Evolutionary conservation across 35 echinoderm and acorn worm species (phyloP).

Genomic region (Ophiothrix spiculata): DNA sequence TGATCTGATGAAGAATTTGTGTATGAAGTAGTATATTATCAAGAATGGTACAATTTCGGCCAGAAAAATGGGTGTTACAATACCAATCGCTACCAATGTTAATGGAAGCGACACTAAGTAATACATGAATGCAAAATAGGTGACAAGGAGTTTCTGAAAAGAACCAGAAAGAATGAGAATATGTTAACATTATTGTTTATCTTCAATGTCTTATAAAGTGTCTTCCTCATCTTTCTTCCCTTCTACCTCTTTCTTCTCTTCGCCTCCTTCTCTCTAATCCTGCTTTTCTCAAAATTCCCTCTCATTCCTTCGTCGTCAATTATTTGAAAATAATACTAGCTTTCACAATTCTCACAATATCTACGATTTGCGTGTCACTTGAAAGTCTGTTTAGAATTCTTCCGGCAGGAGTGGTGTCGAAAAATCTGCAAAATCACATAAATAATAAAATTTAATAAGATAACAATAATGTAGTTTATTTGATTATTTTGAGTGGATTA

Average conservation of each 20-base stretch:
- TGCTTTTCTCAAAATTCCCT: background rate
- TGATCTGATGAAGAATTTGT: slow-evolving; percentile 63
- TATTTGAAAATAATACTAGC: no score
- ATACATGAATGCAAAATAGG: slow-evolving; percentile 31
- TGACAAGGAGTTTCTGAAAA: slow-evolving; percentile 43
- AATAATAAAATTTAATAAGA: no score
- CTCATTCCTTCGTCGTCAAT: no score
- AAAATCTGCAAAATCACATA: slow-evolving; percentile 52
- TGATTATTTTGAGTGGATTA: no score
- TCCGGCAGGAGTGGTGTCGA: slow-evolving; percentile 69
- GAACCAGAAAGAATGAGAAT: background rate
- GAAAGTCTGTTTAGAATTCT: slow-evolving; percentile 66
- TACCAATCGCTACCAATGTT: slow-evolving; percentile 45
- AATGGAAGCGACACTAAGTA: slow-evolving; percentile 20
- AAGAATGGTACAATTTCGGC: slow-evolving; percentile 41
- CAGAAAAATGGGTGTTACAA: slow-evolving; percentile 49
- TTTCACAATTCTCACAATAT: slow-evolving; percentile 44
- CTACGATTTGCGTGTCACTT: slow-evolving; percentile 60
- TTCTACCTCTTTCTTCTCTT: no score
- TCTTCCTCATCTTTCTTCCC: background rate
- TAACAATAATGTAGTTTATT: no score
- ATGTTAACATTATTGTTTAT: background rate
- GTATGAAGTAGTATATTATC: slow-evolving; percentile 41
- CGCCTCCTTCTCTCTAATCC: background rate
- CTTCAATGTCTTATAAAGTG: no score